phyloP scores from a whole-genome alignment of 2,888 invertebrate species.

The Pseudococcus viburni region DNA sequence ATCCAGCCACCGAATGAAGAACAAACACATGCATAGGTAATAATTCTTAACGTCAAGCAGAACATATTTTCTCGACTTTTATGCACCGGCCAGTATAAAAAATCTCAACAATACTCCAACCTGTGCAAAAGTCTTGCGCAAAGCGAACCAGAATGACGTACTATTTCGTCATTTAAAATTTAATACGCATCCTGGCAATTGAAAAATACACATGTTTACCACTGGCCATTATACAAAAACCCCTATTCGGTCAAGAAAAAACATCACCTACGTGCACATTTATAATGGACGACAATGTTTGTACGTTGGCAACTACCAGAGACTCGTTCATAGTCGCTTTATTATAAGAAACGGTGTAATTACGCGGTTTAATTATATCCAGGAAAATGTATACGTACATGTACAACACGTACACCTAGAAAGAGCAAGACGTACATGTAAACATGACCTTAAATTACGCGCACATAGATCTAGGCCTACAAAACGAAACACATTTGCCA shows the following conservation, averaged over 20 bases:
- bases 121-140: too few relatives aligned
- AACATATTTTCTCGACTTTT: too few relatives aligned
- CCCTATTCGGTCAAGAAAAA: background rate
- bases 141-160: too few relatives aligned
- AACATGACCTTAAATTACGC: slow-evolving; percentile 51
- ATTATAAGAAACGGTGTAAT: slow-evolving; percentile 32
- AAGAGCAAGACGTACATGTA: background rate
- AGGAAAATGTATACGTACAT: background rate
- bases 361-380: slow-evolving; percentile 47
- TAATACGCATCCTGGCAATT: background rate
- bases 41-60: too few relatives aligned
- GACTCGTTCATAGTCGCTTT: background rate
- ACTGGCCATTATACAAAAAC: background rate
- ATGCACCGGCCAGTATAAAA: too few relatives aligned
- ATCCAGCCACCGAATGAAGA: too few relatives aligned
- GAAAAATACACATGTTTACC: background rate
- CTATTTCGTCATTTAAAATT: background rate
- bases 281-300: slow-evolving; percentile 23
- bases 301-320: background rate
- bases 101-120: too few relatives aligned
- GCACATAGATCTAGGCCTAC: background rate
- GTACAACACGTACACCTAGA: background rate
- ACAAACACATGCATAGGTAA: too few relatives aligned
- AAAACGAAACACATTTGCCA: background rate
- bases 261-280: background rate